phyloP scores from a whole-genome alignment of 2,797 vertebrate genomes.

The Enteromius anoplus region DNA sequence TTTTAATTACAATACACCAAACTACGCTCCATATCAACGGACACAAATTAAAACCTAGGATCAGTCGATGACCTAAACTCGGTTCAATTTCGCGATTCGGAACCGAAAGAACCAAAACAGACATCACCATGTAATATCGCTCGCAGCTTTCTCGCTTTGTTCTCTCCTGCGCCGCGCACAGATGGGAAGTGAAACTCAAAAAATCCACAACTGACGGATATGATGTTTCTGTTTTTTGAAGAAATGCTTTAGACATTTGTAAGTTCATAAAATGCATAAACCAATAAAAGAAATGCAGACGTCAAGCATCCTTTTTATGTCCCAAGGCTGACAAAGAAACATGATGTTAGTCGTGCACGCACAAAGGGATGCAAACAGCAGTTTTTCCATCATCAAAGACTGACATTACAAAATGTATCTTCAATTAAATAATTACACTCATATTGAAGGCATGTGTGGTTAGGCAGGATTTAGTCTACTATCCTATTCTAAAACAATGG shows the following conservation, averaged over 20 bases:
- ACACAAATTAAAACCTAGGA: too few species aligned
- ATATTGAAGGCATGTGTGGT: neutral
- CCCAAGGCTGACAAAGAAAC: constrained; percentile 21
- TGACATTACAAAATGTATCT: neutral
- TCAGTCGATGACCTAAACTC: neutral
- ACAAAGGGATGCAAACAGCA: constrained; percentile 27
- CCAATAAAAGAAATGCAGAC: neutral
- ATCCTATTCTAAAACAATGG: neutral
- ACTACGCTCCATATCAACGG: neutral
- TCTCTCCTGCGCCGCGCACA: neutral
- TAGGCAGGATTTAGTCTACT: neutral
- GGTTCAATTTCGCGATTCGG: neutral
- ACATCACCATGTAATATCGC: neutral
- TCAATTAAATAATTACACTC: neutral
- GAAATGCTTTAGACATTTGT: neutral
- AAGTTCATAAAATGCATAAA: neutral
- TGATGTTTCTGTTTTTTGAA: neutral
- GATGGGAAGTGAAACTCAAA: neutral
- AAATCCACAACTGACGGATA: neutral
- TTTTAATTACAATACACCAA: neutral
- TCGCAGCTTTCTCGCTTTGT: constrained; percentile 24
- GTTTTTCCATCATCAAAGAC: neutral
- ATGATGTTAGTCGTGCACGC: constrained; percentile 3
- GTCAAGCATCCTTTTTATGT: neutral
- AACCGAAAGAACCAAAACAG: constrained; percentile 3